phyloP scores from a whole-genome alignment of 2,888 invertebrate species.

The Kryphioiulus occultus region DNA sequence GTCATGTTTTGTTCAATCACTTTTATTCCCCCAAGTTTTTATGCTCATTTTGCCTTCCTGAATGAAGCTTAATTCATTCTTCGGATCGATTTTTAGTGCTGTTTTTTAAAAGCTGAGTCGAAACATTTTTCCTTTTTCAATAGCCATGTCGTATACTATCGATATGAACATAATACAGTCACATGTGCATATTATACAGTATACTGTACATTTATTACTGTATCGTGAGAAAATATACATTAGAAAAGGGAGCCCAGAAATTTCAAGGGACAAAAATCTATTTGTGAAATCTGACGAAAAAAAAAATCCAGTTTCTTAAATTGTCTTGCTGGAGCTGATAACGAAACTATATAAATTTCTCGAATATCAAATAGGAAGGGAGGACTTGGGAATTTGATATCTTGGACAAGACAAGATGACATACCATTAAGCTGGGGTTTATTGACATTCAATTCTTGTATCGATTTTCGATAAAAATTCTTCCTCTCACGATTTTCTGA shows the following conservation, averaged over 20 bases:
- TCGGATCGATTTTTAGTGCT: background rate
- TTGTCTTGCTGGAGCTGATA: background rate
- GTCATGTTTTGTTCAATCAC: background rate
- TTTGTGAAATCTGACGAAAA: background rate
- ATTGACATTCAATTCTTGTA: background rate
- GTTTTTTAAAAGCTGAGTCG: background rate
- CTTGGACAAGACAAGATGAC: background rate
- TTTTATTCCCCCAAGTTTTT: background rate
- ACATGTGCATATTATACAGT: background rate
- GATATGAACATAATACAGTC: background rate
- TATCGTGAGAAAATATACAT: background rate
- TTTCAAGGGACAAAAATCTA: background rate
- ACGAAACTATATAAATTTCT: background rate
- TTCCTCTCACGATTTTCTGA: too few relatives aligned
- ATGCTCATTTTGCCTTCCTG: background rate
- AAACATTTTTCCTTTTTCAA: background rate
- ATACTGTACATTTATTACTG: too few relatives aligned
- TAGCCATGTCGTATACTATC: background rate
- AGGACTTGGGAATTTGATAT: background rate
- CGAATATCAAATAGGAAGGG: background rate
- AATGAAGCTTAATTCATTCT: background rate
- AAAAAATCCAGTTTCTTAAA: too few relatives aligned
- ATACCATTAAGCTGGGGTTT: background rate
- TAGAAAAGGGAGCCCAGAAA: background rate
- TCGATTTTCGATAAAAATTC: background rate